These are phyloP conservation scores for Megalonaias nervosa DNA, from an alignment of 1,140 invertebrate genomes.

Conservation along the genomic window DNA sequence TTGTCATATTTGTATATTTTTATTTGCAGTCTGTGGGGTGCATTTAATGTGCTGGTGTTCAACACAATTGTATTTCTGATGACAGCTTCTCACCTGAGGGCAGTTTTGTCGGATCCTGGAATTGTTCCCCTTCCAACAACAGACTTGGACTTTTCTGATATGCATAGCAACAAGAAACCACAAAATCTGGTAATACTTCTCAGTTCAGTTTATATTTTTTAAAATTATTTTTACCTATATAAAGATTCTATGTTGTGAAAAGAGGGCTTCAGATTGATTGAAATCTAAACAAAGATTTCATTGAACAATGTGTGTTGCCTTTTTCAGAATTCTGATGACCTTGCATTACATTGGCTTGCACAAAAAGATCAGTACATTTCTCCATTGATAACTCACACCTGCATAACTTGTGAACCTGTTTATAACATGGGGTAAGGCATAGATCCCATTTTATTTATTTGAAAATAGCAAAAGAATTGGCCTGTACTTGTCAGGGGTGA, in stretches of 20 bases:
- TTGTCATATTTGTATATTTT: slow-evolving; percentile 32
- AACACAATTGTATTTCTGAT: slow-evolving; percentile 86
- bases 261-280: too few species aligned
- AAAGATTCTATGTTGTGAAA: background rate
- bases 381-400: too few species aligned
- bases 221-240: background rate
- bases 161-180: slow-evolving; percentile 76
- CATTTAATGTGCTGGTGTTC: slow-evolving; percentile 86
- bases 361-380: too few species aligned
- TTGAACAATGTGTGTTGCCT: too few species aligned
- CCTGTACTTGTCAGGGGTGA: too few species aligned
- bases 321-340: too few species aligned
- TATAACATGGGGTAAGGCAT: too few species aligned
- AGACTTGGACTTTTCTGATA: slow-evolving; percentile 89
- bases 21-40: slow-evolving; percentile 86
- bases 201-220: background rate
- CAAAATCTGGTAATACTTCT: slow-evolving; percentile 29
- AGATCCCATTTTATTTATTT: too few species aligned
- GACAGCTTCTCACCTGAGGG: slow-evolving; percentile 84
- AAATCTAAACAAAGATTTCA: too few species aligned
- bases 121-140: slow-evolving; percentile 87
- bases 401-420: too few species aligned
- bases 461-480: too few species aligned
- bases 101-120: slow-evolving; percentile 91
- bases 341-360: too few species aligned